Base-by-base conservation (phyloP, 2,888 invertebrate genomes). In the Lymantria dispar region DNA sequence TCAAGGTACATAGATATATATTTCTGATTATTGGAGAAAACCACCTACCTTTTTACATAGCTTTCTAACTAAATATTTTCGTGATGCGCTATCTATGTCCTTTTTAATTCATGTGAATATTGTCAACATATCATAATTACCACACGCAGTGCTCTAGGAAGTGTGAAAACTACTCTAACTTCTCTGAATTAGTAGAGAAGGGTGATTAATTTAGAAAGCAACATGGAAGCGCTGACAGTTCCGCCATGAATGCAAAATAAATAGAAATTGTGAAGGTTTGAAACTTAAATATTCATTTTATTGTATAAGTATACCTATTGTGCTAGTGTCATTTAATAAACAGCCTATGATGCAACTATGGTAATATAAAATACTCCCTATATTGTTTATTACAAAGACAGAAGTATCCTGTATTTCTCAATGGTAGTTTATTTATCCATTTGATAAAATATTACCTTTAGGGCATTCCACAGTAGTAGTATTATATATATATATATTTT, bases 181-280 rank as follows among this genome's bases (percentile, higher is more conserved):
- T 49, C 40, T 53, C 52, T 55, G 50, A 46, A 44, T 56, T 46
- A 51, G 56, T 52, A 56, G 51, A 65, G 59, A 68, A 62, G 57
- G 52, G 59, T 65, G 65, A 72, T 70, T 70, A 74, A 70, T 80
- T 80, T 86, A 91, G 91, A 91, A 91, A 91, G 91, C 91, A 92
- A 91, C 91, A 92, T 92, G 91, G 91, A 91, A 91, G 91, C 88
- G 79, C 80, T 91, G 91, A 92, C 91, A 92, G 91, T 92, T 92
- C 91, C 91, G 91, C 91, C 91, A 92, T 92, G 91, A 91, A 92
- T 89, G 91, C 91, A 91, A 91, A 91, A 91, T 91, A 91, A 92
- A 92, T 92, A 91, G 85, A 87, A 87, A 89, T 85, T 89, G 78
- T 78, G 78, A 80, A 89, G 90, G 88, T 89, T 65, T 63, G 67